Percentiles rank a stretch among this genome's conserved stretches.
These are phyloP conservation scores for Plumapathes pennacea DNA, from an alignment of 92 coral and sea anemone genomes.

Conservation along the genomic window DNA sequence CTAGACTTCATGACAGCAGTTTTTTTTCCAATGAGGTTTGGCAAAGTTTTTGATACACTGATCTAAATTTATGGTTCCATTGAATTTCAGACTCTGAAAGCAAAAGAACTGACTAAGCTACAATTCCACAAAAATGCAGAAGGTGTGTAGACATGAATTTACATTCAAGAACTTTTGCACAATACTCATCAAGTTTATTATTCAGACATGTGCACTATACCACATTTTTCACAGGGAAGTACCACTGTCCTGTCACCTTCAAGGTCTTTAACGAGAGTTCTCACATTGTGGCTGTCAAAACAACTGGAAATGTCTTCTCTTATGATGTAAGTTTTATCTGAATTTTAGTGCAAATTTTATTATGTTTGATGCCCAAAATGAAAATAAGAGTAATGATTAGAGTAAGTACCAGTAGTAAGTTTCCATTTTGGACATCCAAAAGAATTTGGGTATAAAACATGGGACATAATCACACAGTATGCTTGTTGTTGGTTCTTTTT, in stretches of 20 bases:
- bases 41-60: too few species aligned
- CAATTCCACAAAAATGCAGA: slow-evolving; percentile 95
- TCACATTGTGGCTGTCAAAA: slow-evolving; percentile 86
- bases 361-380: not conserved
- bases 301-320: slow-evolving; percentile 94
- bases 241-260: slow-evolving; percentile 96
- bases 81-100: slow-evolving; percentile 81
- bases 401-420: not conserved
- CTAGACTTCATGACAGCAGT: too few species aligned
- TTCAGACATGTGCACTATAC: too few species aligned
- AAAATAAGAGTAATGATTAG: not conserved
- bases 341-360: not conserved
- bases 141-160: slow-evolving; percentile 41
- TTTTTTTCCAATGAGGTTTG: too few species aligned
- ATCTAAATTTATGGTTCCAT: too few species aligned
- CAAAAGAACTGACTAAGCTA: slow-evolving; percentile 76
- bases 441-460: not conserved
- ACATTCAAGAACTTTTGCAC: too few species aligned
- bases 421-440: not conserved
- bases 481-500: not conserved
- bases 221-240: slow-evolving; percentile 52
- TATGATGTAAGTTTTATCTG: slow-evolving; percentile 65
- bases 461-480: not conserved
- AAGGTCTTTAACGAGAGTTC: slow-evolving; percentile 90
- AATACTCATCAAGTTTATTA: too few species aligned